These are phyloP conservation scores for Neoascia interrupta DNA, from an alignment of 2,888 invertebrate species.

Conservation along the genomic window DNA sequence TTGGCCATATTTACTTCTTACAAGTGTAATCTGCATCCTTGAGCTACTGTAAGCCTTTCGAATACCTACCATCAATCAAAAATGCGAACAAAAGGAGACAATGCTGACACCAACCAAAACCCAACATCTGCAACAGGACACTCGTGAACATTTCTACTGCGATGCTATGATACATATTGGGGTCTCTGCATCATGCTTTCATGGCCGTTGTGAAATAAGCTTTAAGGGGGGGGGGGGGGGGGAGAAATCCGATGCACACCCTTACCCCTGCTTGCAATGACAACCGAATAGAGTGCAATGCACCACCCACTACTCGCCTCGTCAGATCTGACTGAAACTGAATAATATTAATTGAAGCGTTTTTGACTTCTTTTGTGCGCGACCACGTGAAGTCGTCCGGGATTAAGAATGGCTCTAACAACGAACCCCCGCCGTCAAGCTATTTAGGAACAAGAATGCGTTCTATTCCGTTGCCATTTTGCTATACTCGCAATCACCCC, in stretches of 20 bases:
- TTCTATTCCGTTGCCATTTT: constrained; percentile 46
- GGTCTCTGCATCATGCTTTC: neutral
- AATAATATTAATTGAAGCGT: constrained; percentile 68
- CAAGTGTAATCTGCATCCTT: constrained; percentile 59
- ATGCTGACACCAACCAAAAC: neutral
- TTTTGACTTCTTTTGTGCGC: constrained; percentile 66
- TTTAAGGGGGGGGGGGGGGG: constrained; percentile 24
- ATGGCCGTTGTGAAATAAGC: neutral
- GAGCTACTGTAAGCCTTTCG: constrained; percentile 62
- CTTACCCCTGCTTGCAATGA: too few relatives aligned
- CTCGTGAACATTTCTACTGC: constrained; percentile 34
- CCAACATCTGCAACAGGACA: constrained; percentile 43
- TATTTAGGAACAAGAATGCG: constrained; percentile 40
- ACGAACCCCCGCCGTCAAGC: constrained; percentile 60
- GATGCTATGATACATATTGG: constrained; percentile 29
- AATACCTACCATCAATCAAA: constrained; percentile 60
- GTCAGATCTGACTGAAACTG: constrained; percentile 27
- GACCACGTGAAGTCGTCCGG: constrained; percentile 49
- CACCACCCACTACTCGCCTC: constrained; percentile 48
- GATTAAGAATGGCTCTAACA: constrained; percentile 62
- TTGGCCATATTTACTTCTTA: constrained; percentile 56
- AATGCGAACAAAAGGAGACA: constrained; percentile 38
- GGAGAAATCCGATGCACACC: too few relatives aligned
- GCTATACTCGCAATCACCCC: constrained; percentile 18
- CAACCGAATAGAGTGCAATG: too few relatives aligned